Evolutionary conservation across 2,113 vertebrate genomes (phyloP).

Genomic region (Natator depressus): DNA sequence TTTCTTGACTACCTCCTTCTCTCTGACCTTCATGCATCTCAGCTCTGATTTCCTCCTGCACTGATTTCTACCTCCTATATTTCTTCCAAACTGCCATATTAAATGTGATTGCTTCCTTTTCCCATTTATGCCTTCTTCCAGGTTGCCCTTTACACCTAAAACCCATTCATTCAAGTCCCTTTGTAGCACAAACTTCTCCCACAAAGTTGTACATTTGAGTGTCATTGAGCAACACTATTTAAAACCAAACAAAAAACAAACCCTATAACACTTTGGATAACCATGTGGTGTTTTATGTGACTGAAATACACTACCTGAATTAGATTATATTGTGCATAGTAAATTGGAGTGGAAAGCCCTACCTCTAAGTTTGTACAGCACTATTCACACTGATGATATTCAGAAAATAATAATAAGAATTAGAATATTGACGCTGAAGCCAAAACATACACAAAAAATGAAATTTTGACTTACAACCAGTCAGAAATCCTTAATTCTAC

Average conservation of each 20-base stretch:
- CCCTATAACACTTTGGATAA: neutral
- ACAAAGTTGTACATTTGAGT: neutral
- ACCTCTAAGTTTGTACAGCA: neutral
- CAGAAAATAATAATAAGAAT: neutral
- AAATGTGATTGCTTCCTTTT: neutral
- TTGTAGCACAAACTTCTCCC: neutral
- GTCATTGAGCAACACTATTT: neutral
- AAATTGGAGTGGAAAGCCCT: neutral
- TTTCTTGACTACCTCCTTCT: neutral
- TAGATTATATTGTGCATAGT: neutral
- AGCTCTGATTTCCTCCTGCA: neutral
- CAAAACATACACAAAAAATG: neutral
- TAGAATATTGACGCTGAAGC: neutral
- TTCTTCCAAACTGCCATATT: neutral
- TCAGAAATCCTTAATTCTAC: neutral
- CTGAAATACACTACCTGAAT: neutral
- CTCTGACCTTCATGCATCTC: neutral
- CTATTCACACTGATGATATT: neutral
- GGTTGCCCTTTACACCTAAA: neutral
- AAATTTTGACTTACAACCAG: neutral
- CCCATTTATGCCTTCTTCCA: neutral
- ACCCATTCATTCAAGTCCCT: neutral
- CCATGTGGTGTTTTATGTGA: rapidly evolving
- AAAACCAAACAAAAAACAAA: neutral
- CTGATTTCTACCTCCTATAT: neutral